Evolutionary conservation across 2,797 vertebrate species (phyloP).

Genomic region (Coracias cyanogaster): DNA sequence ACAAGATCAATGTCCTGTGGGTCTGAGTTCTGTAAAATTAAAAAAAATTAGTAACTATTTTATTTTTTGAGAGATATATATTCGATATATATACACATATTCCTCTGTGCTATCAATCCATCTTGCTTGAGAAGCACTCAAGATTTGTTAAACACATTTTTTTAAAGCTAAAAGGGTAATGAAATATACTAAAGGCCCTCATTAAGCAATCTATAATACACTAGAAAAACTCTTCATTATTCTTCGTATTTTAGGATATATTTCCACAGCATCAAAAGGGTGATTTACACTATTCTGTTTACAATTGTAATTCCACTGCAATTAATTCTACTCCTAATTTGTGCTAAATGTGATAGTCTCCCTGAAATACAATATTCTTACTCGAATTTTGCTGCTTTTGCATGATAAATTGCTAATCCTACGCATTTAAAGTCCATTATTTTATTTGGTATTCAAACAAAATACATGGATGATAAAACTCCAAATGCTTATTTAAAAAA

Average conservation of each 20-base stretch:
- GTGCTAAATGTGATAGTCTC: not conserved
- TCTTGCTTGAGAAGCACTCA: not conserved
- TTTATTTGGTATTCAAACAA: not conserved
- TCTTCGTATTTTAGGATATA: not conserved
- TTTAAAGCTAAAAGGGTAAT: not conserved
- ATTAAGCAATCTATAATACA: not conserved
- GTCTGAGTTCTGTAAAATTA: not conserved
- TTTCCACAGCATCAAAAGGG: not conserved
- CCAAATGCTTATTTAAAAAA: not conserved
- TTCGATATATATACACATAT: not conserved
- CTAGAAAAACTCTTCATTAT: not conserved
- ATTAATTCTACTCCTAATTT: not conserved
- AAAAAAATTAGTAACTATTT: no score
- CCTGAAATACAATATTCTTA: not conserved
- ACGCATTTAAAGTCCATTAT: not conserved
- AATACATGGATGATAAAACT: not conserved
- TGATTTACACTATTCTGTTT: not conserved
- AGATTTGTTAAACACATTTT: not conserved
- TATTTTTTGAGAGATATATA: not conserved
- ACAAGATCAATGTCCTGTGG: not conserved
- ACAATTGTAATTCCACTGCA: not conserved
- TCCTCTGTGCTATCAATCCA: not conserved
- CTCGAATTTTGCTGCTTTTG: not conserved
- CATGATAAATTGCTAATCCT: not conserved
- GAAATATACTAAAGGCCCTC: not conserved